Evolutionary conservation across 2,888 invertebrate genomes (phyloP).

Genomic region (Tetragonisca angustula): DNA sequence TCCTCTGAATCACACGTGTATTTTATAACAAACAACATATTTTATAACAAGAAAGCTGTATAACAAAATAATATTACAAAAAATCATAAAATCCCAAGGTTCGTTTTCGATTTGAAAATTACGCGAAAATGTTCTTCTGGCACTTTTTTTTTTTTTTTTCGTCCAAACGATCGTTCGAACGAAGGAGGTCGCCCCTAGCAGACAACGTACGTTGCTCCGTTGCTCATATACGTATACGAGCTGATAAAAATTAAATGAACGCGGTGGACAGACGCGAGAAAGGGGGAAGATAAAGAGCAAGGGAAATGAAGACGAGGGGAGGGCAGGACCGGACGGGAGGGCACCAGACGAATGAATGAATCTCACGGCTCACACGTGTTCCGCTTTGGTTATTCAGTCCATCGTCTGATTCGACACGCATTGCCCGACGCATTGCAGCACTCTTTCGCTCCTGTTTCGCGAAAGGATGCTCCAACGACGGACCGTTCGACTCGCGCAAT

Average conservation of each 20-base stretch:
- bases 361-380: constrained; percentile 72
- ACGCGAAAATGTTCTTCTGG: not conserved
- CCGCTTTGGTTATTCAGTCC: constrained; percentile 68
- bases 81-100: too few relatives aligned
- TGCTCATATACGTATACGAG: constrained; percentile 46
- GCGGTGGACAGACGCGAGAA: constrained; percentile 50
- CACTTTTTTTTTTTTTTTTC: not conserved
- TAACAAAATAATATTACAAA: too few relatives aligned
- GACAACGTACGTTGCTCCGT: constrained; percentile 28
- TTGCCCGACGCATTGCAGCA: constrained; percentile 60
- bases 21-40: too few relatives aligned
- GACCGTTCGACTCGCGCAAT: constrained; percentile 29
- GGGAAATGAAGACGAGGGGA: constrained; percentile 54
- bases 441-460: constrained; percentile 1
- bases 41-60: too few relatives aligned
- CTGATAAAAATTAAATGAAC: constrained; percentile 62
- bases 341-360: constrained; percentile 72
- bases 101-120: too few relatives aligned
- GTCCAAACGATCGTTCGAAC: not conserved
- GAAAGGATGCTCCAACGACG: constrained; percentile 27
- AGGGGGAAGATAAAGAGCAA: constrained; percentile 60
- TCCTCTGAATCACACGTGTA: too few relatives aligned
- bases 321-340: constrained; percentile 9
- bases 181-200: constrained; percentile 29
- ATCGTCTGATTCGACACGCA: constrained; percentile 65